Evolutionary conservation across 2,113 vertebrate species (phyloP), one percentile per base, ranked within the genome.

Genomic region (Siphamia tubifer): DNA sequence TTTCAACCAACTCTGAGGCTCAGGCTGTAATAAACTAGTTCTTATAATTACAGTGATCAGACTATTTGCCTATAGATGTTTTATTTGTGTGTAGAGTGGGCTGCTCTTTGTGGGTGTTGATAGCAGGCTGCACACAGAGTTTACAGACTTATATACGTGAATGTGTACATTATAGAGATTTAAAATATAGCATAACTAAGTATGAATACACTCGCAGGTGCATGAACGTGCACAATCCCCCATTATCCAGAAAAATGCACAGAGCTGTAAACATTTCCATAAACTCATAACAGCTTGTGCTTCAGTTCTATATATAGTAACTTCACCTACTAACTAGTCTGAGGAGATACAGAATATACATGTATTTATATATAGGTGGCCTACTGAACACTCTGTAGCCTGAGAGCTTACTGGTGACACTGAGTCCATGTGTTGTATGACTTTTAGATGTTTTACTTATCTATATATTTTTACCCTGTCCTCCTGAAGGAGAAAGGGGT

Each of bases 311-410:
- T 55, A 34, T 32, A 49, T 66, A 45, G 54, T 15, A 62, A n/a
- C 38, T 63, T 76, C 55, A 39, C 56, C 43, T 9, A 63, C 35
- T 75, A 42, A 67, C 69, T 75, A 66, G 69, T 38, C 30, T 69
- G 65, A 65, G 56, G 49, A 34, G 5, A 31, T 21, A n/a, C n/a
- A n/a, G n/a, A n/a, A n/a, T n/a, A n/a, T n/a, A n/a, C n/a, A n/a
- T n/a, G n/a, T n/a, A n/a, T n/a, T n/a, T n/a, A n/a, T n/a, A 52
- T 13, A 32, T 32, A 38, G 47, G 51, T 68, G 48, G 11, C 47
- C 52, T 16, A 56, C 48, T 74, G 68, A 74, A 66, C 51, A 35
- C 21, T 54, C 69, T 74, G 52, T 54, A 66, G 78, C 57, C 21
- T 34, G 57, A 76, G 11, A 20, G 21, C 52, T 57, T 49, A 62